Conservation (phyloP, 2,888 invertebrate genomes). For the Scaptomyza caliginosa region DNA sequence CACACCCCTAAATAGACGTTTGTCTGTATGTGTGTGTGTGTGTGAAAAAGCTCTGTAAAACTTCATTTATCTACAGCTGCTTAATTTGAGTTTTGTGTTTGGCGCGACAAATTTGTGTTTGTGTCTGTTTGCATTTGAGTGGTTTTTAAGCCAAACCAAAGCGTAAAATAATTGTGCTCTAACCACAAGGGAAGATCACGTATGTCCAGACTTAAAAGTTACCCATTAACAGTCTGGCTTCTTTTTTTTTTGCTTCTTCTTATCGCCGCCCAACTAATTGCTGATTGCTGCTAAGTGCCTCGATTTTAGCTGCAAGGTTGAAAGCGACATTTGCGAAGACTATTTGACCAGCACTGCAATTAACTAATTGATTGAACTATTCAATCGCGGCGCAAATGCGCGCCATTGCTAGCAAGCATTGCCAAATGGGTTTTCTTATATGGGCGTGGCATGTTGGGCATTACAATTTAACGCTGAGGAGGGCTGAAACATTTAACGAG, state of each 20-base stretch:
- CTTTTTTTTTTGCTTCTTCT: conserved; percentile 28
- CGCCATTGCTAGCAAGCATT: conserved; percentile 11
- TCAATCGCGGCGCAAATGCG: conserved; percentile 67
- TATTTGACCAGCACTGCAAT: conserved; percentile 60
- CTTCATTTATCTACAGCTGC: conserved; percentile 65
- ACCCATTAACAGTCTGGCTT: conserved; percentile 56
- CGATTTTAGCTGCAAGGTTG: conserved; percentile 63
- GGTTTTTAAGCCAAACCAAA: conserved; percentile 22
- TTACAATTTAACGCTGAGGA: conserved; percentile 42
- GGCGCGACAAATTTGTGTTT: conserved; percentile 59
- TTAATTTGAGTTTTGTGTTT: conserved; percentile 60
- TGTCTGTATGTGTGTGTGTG: conserved; percentile 9
- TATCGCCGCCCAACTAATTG: conserved; percentile 59
- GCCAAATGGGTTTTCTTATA: conserved; percentile 16
- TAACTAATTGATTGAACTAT: conserved; percentile 79
- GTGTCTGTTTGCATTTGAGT: conserved; percentile 35
- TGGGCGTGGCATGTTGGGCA: conserved; percentile 54
- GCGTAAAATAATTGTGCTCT: conserved; percentile 49
- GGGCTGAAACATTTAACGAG: conserved; percentile 38
- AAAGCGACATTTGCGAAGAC: conserved; percentile 22
- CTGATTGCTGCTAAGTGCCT: conserved; percentile 69
- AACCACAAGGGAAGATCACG: conserved; percentile 9
- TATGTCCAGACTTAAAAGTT: conserved; percentile 20
- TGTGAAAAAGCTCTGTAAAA: conserved; percentile 55
- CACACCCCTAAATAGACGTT: neutral